These are phyloP conservation scores for Tipula helvola DNA, from an alignment of 2,888 invertebrate species.

Conservation along the genomic window DNA sequence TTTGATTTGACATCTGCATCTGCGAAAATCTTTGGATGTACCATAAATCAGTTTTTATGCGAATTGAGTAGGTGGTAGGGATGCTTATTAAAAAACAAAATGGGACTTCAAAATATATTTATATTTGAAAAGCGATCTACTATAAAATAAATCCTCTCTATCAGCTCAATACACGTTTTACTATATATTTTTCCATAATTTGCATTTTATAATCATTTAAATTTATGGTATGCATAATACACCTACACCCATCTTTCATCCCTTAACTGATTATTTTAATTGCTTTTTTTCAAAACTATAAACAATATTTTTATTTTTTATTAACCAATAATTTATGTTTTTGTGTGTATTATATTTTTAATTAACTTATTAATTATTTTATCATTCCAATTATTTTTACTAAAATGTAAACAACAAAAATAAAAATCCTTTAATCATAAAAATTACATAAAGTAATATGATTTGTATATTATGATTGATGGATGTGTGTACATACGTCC, in stretches of 20 bases:
- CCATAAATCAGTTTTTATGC: no score
- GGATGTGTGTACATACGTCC: not conserved
- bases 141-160: not conserved
- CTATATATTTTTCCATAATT: not conserved
- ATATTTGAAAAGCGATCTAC: no score
- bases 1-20: no score
- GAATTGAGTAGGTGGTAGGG: no score
- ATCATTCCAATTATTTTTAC: not conserved
- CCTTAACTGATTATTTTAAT: no score
- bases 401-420: not conserved
- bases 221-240: not conserved
- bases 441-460: not conserved
- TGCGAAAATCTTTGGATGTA: no score
- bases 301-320: not conserved
- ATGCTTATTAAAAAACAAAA: no score
- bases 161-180: not conserved
- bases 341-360: not conserved
- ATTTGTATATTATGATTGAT: not conserved
- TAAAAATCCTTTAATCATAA: not conserved
- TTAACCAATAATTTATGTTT: not conserved
- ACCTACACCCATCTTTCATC: not conserved
- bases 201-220: not conserved
- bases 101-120: no score
- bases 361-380: not conserved
- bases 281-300: no score